Evolutionary conservation across 2,797 vertebrate genomes (phyloP).

Genomic region (Lagodon rhomboides): DNA sequence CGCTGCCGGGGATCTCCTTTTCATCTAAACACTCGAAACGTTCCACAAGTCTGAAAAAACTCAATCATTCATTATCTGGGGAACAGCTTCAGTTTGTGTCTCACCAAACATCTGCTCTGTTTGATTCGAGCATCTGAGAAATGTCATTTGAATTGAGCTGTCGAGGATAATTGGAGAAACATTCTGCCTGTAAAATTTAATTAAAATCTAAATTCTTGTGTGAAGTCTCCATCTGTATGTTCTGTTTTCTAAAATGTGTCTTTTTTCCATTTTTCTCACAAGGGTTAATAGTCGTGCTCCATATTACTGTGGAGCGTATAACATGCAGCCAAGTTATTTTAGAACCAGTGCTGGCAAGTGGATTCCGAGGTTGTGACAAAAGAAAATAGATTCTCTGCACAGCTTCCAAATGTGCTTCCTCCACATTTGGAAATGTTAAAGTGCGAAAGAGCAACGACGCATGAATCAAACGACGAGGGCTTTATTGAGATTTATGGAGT

Average conservation of each 20-base stretch:
- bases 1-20: neutral
- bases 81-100: slow-evolving; percentile 19
- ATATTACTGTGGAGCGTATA: neutral
- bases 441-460: neutral
- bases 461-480: slow-evolving; percentile 31
- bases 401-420: slow-evolving; percentile 14
- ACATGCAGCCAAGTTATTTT: neutral
- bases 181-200: slow-evolving; percentile 4
- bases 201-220: slow-evolving; percentile 17
- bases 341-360: neutral
- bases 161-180: slow-evolving; percentile 14
- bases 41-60: slow-evolving; percentile 1
- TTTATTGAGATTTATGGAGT: slow-evolving; percentile 49
- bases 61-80: neutral
- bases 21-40: slow-evolving; percentile 3
- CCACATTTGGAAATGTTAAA: slow-evolving; percentile 4
- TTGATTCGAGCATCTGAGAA: slow-evolving; percentile 27
- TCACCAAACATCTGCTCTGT: slow-evolving; percentile 29
- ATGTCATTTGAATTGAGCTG: slow-evolving; percentile 24
- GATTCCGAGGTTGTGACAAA: neutral
- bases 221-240: neutral
- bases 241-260: neutral
- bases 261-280: neutral
- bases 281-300: neutral
- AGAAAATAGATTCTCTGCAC: slow-evolving; percentile 12